Evolutionary conservation across 2,888 invertebrate genomes (phyloP).

Genomic region (Plebejus anna): DNA sequence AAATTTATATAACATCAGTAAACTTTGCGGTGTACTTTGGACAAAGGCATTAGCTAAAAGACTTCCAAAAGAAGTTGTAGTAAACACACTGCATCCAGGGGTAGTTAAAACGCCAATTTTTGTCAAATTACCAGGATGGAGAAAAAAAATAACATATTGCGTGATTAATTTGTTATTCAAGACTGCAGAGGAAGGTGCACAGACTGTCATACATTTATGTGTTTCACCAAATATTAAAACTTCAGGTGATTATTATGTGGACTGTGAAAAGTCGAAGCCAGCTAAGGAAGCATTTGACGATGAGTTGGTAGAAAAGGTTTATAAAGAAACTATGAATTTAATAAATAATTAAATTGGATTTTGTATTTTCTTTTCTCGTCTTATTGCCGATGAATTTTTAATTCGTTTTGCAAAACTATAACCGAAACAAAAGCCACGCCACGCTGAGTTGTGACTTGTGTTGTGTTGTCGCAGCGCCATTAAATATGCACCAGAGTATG

Average conservation of each 20-base stretch:
- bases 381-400: background rate
- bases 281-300: conserved; percentile 79
- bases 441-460: too few species aligned
- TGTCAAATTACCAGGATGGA: conserved; percentile 72
- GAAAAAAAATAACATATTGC: conserved; percentile 70
- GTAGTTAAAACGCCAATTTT: conserved; percentile 89
- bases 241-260: conserved; percentile 88
- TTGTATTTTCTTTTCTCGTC: background rate
- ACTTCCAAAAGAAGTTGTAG: conserved; percentile 81
- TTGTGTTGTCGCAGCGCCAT: too few species aligned
- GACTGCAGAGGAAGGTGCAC: conserved; percentile 86
- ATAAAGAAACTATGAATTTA: conserved; percentile 77
- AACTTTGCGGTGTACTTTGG: conserved; percentile 64
- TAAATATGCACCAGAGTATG: too few species aligned
- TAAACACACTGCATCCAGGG: conserved; percentile 91
- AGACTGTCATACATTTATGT: conserved; percentile 86
- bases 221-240: conserved; percentile 85
- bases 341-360: background rate
- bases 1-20: conserved; percentile 68
- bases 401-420: too few species aligned
- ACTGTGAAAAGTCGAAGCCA: conserved; percentile 82
- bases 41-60: conserved; percentile 61
- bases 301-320: conserved; percentile 85
- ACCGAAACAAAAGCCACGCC: too few species aligned
- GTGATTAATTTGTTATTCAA: conserved; percentile 83